These are phyloP conservation scores for Apamea epomidion DNA, from an alignment of 2,888 invertebrate genomes.

Conservation along the genomic window DNA sequence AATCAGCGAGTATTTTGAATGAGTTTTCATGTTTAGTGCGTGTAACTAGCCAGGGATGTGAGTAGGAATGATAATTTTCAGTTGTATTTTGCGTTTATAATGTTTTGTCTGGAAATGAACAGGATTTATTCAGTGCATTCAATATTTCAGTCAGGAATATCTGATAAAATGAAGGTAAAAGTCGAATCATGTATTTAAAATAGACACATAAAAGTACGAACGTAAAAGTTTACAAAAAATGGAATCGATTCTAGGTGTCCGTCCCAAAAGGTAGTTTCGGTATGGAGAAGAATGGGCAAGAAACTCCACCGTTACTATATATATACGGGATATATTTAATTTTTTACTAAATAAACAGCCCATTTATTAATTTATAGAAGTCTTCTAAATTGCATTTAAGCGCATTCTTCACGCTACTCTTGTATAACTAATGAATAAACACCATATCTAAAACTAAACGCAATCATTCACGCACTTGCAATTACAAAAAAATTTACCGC, in stretches of 20 bases:
- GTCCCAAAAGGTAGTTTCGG: too few species aligned
- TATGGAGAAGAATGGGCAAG: too few species aligned
- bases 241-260: too few species aligned
- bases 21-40: slow-evolving; percentile 56
- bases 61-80: slow-evolving; percentile 41
- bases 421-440: slow-evolving; percentile 34
- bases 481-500: slow-evolving; percentile 54
- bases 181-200: too few species aligned
- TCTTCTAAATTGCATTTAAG: neutral
- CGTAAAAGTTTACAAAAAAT: too few species aligned
- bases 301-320: too few species aligned
- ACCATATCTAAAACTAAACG: slow-evolving; percentile 14
- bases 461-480: slow-evolving; percentile 48
- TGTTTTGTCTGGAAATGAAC: neutral
- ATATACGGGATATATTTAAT: too few species aligned
- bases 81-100: slow-evolving; percentile 35
- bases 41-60: slow-evolving; percentile 47
- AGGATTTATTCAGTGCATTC: neutral
- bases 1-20: slow-evolving; percentile 68
- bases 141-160: neutral
- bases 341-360: neutral
- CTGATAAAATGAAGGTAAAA: too few species aligned
- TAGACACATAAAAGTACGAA: too few species aligned
- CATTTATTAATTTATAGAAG: slow-evolving; percentile 27
- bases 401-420: slow-evolving; percentile 14